Percentiles rank a stretch among this genome's conserved stretches.
phyloP scores from a whole-genome alignment of 2,113 vertebrate species.

The Cettia cetti region DNA sequence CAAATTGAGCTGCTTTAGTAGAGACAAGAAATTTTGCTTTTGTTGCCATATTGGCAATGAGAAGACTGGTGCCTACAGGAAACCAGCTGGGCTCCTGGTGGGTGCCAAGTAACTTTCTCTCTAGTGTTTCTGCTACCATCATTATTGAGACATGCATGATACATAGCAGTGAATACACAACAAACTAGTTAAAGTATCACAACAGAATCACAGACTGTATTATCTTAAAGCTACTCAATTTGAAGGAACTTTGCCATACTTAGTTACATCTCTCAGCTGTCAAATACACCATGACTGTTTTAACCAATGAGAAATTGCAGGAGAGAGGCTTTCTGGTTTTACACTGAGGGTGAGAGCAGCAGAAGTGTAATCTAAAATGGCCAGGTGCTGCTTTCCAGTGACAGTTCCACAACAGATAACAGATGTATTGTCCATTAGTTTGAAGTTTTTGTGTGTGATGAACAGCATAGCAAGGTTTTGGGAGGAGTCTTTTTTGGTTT shows the following conservation, averaged over 20 bases:
- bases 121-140: not conserved
- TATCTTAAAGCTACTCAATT: not conserved
- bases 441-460: not conserved
- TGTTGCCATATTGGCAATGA: not conserved
- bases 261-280: not conserved
- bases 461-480: not conserved
- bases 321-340: not conserved
- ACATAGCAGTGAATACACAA: not conserved
- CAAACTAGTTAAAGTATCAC: not conserved
- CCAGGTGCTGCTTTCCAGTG: not conserved
- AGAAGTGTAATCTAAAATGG: not conserved
- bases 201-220: not conserved
- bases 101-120: not conserved
- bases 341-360: not conserved
- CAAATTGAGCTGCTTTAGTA: not conserved
- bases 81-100: not conserved
- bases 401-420: not conserved
- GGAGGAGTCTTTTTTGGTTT: not conserved
- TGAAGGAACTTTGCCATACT: not conserved
- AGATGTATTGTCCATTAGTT: not conserved
- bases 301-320: not conserved
- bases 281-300: not conserved
- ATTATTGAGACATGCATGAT: not conserved
- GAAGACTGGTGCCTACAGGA: not conserved
- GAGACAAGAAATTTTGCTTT: not conserved